Evolutionary conservation across 30 jellyfish, hydroid and myxozoan genomes (phyloP).

Genomic region (Turritopsis rubra): DNA sequence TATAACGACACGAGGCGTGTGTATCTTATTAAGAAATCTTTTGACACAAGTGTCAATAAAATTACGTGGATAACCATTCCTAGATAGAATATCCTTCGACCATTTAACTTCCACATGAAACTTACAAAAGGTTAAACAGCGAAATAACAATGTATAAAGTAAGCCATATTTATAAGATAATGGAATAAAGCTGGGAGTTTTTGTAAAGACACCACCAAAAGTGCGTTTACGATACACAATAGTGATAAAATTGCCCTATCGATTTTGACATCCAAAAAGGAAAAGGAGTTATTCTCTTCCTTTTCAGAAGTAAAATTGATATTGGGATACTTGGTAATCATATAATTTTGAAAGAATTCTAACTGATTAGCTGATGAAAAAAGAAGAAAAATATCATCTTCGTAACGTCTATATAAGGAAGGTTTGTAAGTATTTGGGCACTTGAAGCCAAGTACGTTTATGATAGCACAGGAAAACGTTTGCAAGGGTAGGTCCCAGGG

Average conservation of each 20-base stretch:
- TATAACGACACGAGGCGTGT: neutral
- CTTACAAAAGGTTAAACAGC: neutral
- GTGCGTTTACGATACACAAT: too few relatives aligned
- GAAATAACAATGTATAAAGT: neutral
- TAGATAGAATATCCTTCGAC: neutral
- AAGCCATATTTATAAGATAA: neutral
- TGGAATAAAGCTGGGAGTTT: neutral
- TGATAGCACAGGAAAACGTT: neutral
- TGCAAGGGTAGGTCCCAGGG: too few relatives aligned
- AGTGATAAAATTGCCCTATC: too few relatives aligned
- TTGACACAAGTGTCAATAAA: neutral
- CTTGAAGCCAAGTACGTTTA: neutral
- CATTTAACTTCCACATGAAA: neutral
- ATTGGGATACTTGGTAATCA: too few relatives aligned
- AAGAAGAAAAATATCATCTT: neutral
- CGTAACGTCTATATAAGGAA: neutral
- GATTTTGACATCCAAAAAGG: too few relatives aligned
- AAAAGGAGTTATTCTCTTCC: too few relatives aligned
- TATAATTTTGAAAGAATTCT: too few relatives aligned
- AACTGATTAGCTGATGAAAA: too few relatives aligned
- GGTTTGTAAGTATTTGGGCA: neutral
- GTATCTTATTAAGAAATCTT: neutral
- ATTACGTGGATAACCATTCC: slow-evolving; percentile 19
- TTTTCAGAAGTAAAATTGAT: too few relatives aligned
- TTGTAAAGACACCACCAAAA: slow-evolving; percentile 5